Percentiles rank a stretch among this genome's conserved stretches.
These are phyloP conservation scores for Stenichneumon culpator DNA, from an alignment of 2,888 invertebrate species.

Conservation along the genomic window DNA sequence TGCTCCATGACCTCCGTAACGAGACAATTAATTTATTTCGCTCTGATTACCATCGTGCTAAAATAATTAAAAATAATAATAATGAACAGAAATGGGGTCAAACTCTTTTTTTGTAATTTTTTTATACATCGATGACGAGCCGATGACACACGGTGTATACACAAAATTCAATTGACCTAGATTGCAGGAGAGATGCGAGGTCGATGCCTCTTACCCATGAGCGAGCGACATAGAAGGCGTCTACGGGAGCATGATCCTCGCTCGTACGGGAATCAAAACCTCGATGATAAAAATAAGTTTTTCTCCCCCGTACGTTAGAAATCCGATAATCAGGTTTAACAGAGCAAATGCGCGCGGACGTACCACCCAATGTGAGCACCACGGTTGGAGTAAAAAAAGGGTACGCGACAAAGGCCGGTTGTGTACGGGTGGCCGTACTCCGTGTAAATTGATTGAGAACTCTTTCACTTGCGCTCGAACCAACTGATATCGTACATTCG, in stretches of 20 bases:
- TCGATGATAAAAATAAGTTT: slow-evolving; percentile 57
- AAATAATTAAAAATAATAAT: not conserved
- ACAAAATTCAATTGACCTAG: slow-evolving; percentile 59
- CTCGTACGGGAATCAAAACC: slow-evolving; percentile 1
- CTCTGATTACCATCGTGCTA: slow-evolving; percentile 4
- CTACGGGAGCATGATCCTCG: slow-evolving; percentile 22
- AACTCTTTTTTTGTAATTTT: not conserved
- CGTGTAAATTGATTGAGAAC: slow-evolving; percentile 54
- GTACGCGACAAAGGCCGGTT: not conserved
- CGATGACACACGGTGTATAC: slow-evolving; percentile 13
- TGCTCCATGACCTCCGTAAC: not conserved
- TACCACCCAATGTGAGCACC: slow-evolving; percentile 35
- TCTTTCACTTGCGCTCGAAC: slow-evolving; percentile 52
- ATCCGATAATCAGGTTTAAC: slow-evolving; percentile 64
- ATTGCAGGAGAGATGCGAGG: slow-evolving; percentile 52
- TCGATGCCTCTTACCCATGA: slow-evolving; percentile 54
- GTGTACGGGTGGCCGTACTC: slow-evolving; percentile 33
- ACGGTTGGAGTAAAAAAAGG: not conserved
- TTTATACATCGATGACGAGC: slow-evolving; percentile 29
- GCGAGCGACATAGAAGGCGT: not conserved
- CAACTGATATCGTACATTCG: slow-evolving; percentile 52
- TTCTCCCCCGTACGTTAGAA: slow-evolving; percentile 41
- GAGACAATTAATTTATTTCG: slow-evolving; percentile 4
- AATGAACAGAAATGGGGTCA: not conserved
- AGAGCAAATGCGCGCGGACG: slow-evolving; percentile 62